phyloP scores from a whole-genome alignment of 1,140 invertebrate genomes.

The Brachionus paranguensis region DNA sequence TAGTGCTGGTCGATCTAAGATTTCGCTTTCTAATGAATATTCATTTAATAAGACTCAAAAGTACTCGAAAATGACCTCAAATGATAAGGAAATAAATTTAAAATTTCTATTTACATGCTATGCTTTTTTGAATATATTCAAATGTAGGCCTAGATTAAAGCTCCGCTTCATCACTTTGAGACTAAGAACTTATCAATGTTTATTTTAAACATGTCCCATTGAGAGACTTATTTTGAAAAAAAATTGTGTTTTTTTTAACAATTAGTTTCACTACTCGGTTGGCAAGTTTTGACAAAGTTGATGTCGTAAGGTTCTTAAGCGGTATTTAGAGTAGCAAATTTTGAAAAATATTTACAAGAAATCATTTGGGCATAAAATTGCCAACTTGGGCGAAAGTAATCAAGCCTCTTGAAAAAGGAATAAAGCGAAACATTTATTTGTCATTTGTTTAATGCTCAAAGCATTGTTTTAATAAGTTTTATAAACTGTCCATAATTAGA shows the following conservation, averaged over 20 bases:
- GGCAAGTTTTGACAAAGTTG: neutral
- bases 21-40: conserved; percentile 32
- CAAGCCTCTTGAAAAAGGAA: neutral
- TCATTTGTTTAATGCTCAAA: conserved; percentile 4
- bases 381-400: neutral
- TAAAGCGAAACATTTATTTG: neutral
- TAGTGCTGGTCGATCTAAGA: neutral
- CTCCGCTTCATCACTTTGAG: neutral
- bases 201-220: neutral
- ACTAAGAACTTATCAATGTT: conserved; percentile 15
- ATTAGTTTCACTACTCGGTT: neutral
- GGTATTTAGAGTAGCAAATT: neutral
- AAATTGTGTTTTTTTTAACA: conserved; percentile 17
- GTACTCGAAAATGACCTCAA: conserved; percentile 15
- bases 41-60: neutral
- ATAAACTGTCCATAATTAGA: neutral
- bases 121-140: neutral
- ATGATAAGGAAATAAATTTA: conserved; percentile 29
- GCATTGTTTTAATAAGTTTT: conserved; percentile 27
- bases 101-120: conserved; percentile 12
- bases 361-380: neutral
- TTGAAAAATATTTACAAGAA: conserved; percentile 9
- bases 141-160: conserved; percentile 1
- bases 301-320: neutral
- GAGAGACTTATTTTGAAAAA: neutral